Base-by-base conservation (phyloP, 2,888 invertebrate species). In the Phyllotreta striolata region DNA sequence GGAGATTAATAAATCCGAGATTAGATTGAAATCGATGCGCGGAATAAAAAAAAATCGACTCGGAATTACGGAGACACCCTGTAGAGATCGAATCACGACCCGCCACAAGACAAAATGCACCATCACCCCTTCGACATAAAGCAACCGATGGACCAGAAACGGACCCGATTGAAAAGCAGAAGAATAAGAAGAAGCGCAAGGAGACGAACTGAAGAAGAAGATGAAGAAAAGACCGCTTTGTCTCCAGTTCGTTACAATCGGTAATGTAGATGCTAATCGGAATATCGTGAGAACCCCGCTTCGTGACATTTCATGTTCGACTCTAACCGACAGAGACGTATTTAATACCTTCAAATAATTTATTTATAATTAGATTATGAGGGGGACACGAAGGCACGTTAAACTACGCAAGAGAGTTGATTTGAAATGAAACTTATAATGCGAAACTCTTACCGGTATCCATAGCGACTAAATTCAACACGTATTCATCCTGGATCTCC, bases 381-480 rank as follows among this genome's bases (percentile, higher is more conserved):
- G 24, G 24, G 24, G 24, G 24, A 24, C 4, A 24, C 24, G 24
- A 24, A 24, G 24, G 4, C 24, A 24, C 24, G 24, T 24, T 24
- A 24, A 24, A 24, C 24, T 24, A 24, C 4, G 4, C 24, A 24
- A 1, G 1, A 24, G 2, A 24, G 24, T 24, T 24, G n/a, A 24
- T 24, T 24, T 24, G 24, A 24, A 9, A 8, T 12, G 5, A 46
- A 13, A 34, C n/a, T 12, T 54, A n/a, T n/a, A n/a, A n/a, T n/a
- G n/a, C 13, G 10, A 24, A 49, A 47, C 9, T 84, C 88, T 88
- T 83, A 95, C 95, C 95, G 73, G 95, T 94, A 84, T 96, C 96
- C 93, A 95, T 95, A 64, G 95, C 96, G 66, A 95, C 93, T 57
- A 96, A 85, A 1, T 93, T 92, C 70, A 96, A 84, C 56, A 90